Percentiles rank a stretch among this genome's conserved stretches.
These are phyloP conservation scores for Lobophora halterata DNA, from an alignment of 2,888 invertebrate species.

Conservation along the genomic window DNA sequence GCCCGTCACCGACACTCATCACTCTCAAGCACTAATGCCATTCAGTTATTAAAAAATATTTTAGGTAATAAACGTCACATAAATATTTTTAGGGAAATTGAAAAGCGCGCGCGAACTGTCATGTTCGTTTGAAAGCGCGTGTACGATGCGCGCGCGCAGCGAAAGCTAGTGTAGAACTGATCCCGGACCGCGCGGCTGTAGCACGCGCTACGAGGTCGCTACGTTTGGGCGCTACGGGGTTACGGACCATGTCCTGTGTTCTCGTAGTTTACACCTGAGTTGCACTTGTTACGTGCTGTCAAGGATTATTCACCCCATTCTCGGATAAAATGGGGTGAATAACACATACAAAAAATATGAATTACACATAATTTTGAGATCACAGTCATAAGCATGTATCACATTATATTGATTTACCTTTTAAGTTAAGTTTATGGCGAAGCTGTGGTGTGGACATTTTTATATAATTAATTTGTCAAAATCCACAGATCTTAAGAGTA, in stretches of 20 bases:
- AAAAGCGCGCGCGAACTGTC: conserved; percentile 43
- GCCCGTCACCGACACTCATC: conserved; percentile 48
- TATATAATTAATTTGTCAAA: no score
- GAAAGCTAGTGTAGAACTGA: conserved; percentile 67
- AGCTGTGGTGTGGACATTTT: no score
- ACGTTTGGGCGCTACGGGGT: conserved; percentile 70
- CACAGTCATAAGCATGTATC: no score
- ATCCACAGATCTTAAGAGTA: no score
- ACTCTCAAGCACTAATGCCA: conserved; percentile 48
- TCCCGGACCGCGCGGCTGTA: conserved; percentile 45
- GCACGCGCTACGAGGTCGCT: conserved; percentile 56
- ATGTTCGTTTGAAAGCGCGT: conserved; percentile 46
- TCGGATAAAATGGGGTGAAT: no score
- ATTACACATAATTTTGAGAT: no score
- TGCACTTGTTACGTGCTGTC: conserved; percentile 38
- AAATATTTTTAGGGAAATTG: conserved; percentile 24
- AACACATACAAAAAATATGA: no score
- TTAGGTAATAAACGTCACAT: conserved; percentile 22
- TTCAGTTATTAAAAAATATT: conserved; percentile 15
- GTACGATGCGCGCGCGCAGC: conserved; percentile 59
- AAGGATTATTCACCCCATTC: no score
- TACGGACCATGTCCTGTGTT: conserved; percentile 47
- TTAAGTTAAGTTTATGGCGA: no score
- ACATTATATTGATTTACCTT: no score
- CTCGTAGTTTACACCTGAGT: conserved; percentile 40